Percentiles rank a stretch among this genome's conserved stretches.
These are phyloP conservation scores for Asobara japonica DNA, from an alignment of 1,140 invertebrate genomes.

Conservation along the genomic window DNA sequence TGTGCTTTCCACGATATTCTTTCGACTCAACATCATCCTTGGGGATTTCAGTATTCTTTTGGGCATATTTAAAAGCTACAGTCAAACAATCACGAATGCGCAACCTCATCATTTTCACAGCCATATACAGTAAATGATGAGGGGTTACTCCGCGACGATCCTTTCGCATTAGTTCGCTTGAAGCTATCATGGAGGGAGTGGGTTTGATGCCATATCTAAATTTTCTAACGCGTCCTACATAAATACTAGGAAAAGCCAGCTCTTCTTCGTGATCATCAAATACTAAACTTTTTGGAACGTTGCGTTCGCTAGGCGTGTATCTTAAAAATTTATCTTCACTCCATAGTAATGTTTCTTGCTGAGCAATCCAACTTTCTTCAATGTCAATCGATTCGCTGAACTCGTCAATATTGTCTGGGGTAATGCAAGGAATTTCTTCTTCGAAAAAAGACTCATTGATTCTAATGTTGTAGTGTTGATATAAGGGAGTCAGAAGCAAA, in stretches of 20 bases:
- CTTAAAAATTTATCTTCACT: constrained; percentile 38
- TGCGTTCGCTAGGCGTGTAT: constrained; percentile 42
- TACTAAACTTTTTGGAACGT: constrained; percentile 36
- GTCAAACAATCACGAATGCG: no score
- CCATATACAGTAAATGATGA: no score
- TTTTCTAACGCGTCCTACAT: constrained; percentile 46
- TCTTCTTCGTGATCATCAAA: constrained; percentile 47
- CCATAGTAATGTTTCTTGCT: constrained; percentile 13
- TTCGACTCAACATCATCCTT: no score
- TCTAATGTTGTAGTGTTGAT: constrained; percentile 31
- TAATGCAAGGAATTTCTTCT: background rate
- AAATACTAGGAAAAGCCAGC: constrained; percentile 56
- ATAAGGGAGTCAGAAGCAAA: constrained; percentile 35
- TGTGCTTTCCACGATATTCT: no score
- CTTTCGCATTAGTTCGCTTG: no score
- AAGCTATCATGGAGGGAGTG: no score
- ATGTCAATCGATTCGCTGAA: constrained; percentile 43
- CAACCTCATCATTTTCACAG: no score
- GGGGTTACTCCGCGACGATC: no score
- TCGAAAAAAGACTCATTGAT: constrained; percentile 22
- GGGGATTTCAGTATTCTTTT: no score
- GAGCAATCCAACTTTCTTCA: constrained; percentile 28
- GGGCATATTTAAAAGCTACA: no score
- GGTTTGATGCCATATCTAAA: constrained; percentile 35
- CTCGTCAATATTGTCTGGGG: constrained; percentile 29